Evolutionary conservation across 2,888 invertebrate species (phyloP), one percentile per base, ranked within the genome.

Genomic region (Eurytoma californica): DNA sequence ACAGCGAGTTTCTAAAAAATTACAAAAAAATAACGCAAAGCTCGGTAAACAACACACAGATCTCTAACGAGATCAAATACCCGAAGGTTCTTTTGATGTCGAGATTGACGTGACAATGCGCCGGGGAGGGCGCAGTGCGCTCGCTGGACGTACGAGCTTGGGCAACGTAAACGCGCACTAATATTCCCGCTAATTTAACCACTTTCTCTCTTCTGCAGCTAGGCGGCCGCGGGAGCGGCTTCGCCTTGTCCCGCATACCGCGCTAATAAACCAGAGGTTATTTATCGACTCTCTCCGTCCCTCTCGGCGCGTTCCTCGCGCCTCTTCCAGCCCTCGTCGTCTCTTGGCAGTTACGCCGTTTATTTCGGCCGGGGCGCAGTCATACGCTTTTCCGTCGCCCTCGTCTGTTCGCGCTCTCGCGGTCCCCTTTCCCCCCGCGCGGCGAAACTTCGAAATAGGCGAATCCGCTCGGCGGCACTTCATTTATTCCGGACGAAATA

Each of bases 241-340:
- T 84, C 74, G 72, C 79, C 66, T 72, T 79, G 80, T 83, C 81
- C 82, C 81, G 82, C 82, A 83, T 84, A 85, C 84, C 86, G 83
- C 83, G 85, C 87, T 88, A 89, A 90, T 90, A 90, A 90, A 90
- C 85, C 87, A 89, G 89, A 86, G 86, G 89, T 90, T 89, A 90
- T 90, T 90, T 90, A 90, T 90, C 87, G 83, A 82, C 83, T 65
- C 65, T n/a, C 72, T 60, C 39, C 58, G n/a, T 83, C 82, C 83
- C 82, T 72, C 78, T 79, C 80, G 82, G 83, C 83, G 82, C 81
- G 53, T 47, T n/a, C 30, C 18, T 63, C n/a, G 13, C 39, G 3
- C 70, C 20, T 68, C 53, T 28, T 39, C 53, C 67, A 65, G 76
- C 81, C 82, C 80, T 81, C 83, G 84, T 77, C 83, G 83, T 78